A percentile compares a stretch with the other conserved stretches of the same genome.
Evolutionary conservation across 2,797 vertebrate species (phyloP).

Genomic region (Xyrichtys novacula): DNA sequence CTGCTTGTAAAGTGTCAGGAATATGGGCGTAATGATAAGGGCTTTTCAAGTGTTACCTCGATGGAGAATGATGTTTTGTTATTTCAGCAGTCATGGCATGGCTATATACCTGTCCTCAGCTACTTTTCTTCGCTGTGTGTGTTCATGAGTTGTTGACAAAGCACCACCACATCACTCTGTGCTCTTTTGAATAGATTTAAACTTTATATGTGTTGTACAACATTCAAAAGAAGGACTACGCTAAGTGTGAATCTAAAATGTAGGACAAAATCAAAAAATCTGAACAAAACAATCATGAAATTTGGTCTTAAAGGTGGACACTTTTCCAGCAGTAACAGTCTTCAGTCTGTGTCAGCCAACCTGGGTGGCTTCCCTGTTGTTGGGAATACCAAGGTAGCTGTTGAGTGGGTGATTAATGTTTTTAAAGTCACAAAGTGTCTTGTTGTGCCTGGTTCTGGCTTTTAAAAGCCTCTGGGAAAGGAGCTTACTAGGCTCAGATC

Average conservation of each 20-base stretch:
- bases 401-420: slow-evolving; percentile 75
- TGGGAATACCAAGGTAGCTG: slow-evolving; percentile 67
- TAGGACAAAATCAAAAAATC: slow-evolving; percentile 3
- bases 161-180: not conserved
- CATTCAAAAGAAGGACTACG: slow-evolving; percentile 3
- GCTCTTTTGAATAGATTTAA: slow-evolving; percentile 1
- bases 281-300: not conserved
- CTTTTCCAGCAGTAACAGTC: slow-evolving; percentile 15
- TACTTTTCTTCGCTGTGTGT: slow-evolving; percentile 49
- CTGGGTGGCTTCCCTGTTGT: slow-evolving; percentile 69
- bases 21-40: slow-evolving; percentile 50
- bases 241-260: not conserved
- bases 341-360: slow-evolving; percentile 43
- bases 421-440: slow-evolving; percentile 58
- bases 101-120: slow-evolving; percentile 55
- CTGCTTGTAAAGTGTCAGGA: slow-evolving; percentile 58
- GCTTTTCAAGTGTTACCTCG: slow-evolving; percentile 65
- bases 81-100: slow-evolving; percentile 53
- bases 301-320: slow-evolving; percentile 31
- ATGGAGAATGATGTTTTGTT: slow-evolving; percentile 67
- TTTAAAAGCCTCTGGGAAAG: slow-evolving; percentile 61
- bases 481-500: slow-evolving; percentile 54
- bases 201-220: slow-evolving; percentile 2
- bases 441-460: slow-evolving; percentile 65
- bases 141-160: slow-evolving; percentile 47